A percentile compares a stretch with the other conserved stretches of the same genome.
Evolutionary conservation across 2,113 vertebrate genomes (phyloP).

Genomic region (Pogona vitticeps): DNA sequence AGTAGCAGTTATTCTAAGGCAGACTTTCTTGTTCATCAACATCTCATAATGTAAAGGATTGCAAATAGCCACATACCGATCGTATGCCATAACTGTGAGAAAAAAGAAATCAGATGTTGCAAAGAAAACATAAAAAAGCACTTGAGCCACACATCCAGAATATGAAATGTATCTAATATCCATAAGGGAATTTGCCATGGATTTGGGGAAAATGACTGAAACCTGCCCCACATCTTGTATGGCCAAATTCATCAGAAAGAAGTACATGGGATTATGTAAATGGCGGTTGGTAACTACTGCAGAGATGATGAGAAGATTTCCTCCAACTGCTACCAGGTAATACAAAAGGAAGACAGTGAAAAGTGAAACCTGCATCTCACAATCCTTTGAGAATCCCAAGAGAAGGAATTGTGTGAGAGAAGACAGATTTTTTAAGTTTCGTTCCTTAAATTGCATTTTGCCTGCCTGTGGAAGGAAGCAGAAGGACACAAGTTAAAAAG

Average conservation of each 20-base stretch:
- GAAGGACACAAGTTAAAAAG: too few species aligned
- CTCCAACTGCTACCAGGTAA: neutral
- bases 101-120: constrained; percentile 5
- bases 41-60: constrained; percentile 40
- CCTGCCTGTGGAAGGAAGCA: neutral
- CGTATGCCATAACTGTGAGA: constrained; percentile 50
- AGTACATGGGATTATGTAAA: neutral
- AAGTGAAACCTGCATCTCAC: neutral
- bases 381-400: neutral
- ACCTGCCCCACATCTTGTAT: neutral
- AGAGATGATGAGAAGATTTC: neutral
- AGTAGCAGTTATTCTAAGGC: neutral
- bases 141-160: neutral
- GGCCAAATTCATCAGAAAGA: constrained; percentile 1
- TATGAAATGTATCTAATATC: neutral
- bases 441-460: neutral
- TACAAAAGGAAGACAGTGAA: neutral
- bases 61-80: constrained; percentile 33
- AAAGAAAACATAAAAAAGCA: neutral
- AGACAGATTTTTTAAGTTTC: neutral
- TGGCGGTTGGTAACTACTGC: neutral
- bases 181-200: neutral
- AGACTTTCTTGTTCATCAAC: constrained; percentile 24
- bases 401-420: neutral
- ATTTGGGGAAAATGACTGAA: neutral